Evolutionary conservation across 2,113 vertebrate genomes (phyloP), one percentile per base, ranked within the genome.

Genomic region (Callionymus lyra): DNA sequence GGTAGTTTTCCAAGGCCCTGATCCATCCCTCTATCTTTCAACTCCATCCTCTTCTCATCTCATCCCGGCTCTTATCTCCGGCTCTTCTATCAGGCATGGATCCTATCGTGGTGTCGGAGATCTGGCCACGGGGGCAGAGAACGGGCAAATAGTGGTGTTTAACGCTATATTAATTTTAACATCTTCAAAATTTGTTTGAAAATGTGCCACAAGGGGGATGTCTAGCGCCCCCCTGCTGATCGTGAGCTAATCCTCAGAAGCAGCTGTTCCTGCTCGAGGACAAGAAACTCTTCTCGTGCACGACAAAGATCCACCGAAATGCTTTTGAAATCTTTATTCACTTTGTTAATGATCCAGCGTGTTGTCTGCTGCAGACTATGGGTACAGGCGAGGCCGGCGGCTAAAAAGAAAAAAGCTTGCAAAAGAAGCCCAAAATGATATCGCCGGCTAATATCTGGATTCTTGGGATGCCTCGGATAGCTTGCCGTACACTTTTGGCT

Each of bases 401-500:
- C 56, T 61, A 70, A 73, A 73, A 59, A 44, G 35, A 2, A 1
- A 27, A 27, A n/a, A 56, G 31, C 37, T 45, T 59, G 65, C 59
- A 72, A 65, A 72, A 76, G 8, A 40, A 11, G 75, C 66, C 73
- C 73, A 73, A 81, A 82, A 73, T 62, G 70, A 78, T 85, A 82
- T 82, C 80, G 56, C 58, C 53, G 56, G 65, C 69, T 65, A 68
- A 76, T 82, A 84, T 85, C 77, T 73, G 80, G 67, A 82, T 86
- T 65, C 81, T 60, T 72, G 59, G 72, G 64, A 82, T 87, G 70
- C 79, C 64, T 78, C 38, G 65, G 66, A 80, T 79, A 5, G 65
- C 60, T 73, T 76, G 68, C 67, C 61, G 65, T 81, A 76, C 76
- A 78, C 82, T 81, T 74, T 77, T 76, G 70, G 56, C 74, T 85